Conservation (phyloP, 2,888 invertebrate genomes). For the Eristalinus sepulchralis region DNA sequence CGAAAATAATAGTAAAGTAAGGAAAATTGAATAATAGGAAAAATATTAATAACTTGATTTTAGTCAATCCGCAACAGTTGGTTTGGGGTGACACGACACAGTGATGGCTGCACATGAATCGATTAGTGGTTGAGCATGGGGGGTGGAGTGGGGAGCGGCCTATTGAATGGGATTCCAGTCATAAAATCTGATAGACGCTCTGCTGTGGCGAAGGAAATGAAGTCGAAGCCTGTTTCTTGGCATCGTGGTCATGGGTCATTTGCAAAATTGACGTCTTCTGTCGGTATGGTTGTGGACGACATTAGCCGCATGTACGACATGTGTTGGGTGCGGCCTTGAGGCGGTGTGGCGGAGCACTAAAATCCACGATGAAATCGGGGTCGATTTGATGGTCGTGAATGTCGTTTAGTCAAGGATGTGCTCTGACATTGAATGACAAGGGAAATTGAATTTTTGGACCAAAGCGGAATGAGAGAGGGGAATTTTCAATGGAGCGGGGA, state of each 20-base stretch:
- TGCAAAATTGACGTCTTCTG: not conserved
- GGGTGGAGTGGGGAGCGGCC: not conserved
- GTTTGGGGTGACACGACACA: not conserved
- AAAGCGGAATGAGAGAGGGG: not conserved
- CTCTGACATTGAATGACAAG: not conserved
- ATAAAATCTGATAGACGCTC: constrained; percentile 16
- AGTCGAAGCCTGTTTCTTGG: not conserved
- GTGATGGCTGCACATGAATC: constrained; percentile 30
- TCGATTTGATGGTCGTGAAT: not conserved
- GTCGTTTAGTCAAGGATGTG: not conserved
- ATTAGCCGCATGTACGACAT: not conserved
- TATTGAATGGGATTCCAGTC: constrained; percentile 8
- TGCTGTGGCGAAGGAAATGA: not conserved
- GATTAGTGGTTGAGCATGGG: constrained; percentile 11
- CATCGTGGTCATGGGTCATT: not conserved
- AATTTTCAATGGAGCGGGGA: not conserved
- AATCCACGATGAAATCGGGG: not conserved
- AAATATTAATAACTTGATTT: too few relatives aligned
- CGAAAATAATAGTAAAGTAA: too few relatives aligned
- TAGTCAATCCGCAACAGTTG: too few relatives aligned
- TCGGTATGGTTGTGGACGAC: not conserved
- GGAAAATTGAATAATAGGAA: too few relatives aligned
- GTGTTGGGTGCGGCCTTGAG: not conserved
- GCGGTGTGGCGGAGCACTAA: not conserved
- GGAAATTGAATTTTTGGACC: not conserved